A percentile compares a stretch with the other conserved stretches of the same genome.
These are phyloP conservation scores for Vireo altiloquus DNA, from an alignment of 2,113 vertebrate species.

Conservation along the genomic window DNA sequence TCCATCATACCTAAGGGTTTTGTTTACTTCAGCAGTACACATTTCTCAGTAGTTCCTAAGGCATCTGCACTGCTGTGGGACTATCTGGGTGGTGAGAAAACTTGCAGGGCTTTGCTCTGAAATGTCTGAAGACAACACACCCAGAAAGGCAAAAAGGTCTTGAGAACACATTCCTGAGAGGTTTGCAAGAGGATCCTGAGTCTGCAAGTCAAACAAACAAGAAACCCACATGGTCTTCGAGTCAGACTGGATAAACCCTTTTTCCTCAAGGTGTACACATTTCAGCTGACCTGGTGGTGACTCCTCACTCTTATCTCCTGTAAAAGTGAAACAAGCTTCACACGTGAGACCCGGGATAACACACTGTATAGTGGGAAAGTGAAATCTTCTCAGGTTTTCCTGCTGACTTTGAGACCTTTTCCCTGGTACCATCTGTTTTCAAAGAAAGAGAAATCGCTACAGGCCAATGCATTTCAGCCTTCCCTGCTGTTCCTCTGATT, in stretches of 20 bases:
- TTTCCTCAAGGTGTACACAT: not conserved
- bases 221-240: rapidly evolving
- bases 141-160: not conserved
- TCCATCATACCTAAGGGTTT: not conserved
- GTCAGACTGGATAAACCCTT: not conserved
- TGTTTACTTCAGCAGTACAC: not conserved
- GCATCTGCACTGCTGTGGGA: not conserved
- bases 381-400: not conserved
- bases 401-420: not conserved
- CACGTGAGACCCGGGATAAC: not conserved
- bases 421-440: not conserved
- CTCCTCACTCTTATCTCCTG: not conserved
- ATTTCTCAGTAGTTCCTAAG: not conserved
- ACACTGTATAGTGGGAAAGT: rapidly evolving
- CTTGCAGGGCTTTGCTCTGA: not conserved
- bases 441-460: not conserved
- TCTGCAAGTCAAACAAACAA: not conserved
- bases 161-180: not conserved
- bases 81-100: not conserved
- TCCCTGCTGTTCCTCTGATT: not conserved
- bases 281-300: not conserved
- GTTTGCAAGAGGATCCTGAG: not conserved
- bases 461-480: not conserved
- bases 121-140: not conserved
- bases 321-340: not conserved